A percentile compares a stretch with the other conserved stretches of the same genome.
Evolutionary conservation across 2,113 vertebrate species (phyloP).

Genomic region (Arothron firmamentum): DNA sequence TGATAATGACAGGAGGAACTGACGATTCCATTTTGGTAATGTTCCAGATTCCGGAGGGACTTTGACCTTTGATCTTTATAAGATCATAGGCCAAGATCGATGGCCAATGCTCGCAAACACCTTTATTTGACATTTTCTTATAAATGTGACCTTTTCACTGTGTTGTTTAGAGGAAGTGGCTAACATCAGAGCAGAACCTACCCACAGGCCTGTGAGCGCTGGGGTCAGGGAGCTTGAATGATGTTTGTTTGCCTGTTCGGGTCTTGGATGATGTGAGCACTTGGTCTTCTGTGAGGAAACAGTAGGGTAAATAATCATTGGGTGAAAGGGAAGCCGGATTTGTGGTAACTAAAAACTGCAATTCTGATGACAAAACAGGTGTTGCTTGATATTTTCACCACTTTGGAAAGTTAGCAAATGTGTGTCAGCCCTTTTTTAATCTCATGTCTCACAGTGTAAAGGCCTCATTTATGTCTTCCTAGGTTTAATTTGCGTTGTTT

Average conservation of each 20-base stretch:
- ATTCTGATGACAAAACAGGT: constrained; percentile 38
- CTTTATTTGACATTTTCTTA: background rate
- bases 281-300: constrained; percentile 77
- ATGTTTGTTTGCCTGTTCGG: constrained; percentile 72
- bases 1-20: no score
- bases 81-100: no score
- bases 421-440: constrained; percentile 25
- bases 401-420: constrained; percentile 21
- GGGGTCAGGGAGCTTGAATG: constrained; percentile 72
- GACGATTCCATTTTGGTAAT: no score
- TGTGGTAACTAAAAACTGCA: constrained; percentile 21
- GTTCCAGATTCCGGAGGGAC: no score
- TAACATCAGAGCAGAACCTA: constrained; percentile 65
- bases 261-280: constrained; percentile 69
- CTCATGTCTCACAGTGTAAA: constrained; percentile 64
- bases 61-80: no score
- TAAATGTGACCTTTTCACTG: constrained; percentile 77
- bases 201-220: constrained; percentile 79
- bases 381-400: constrained; percentile 23
- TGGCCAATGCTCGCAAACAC: no score
- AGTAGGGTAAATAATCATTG: constrained; percentile 69
- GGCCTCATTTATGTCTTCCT: constrained; percentile 63
- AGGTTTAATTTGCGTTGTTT: background rate
- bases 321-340: constrained; percentile 49
- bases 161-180: constrained; percentile 47